These are phyloP conservation scores for Acropternis orthonyx DNA, from an alignment of 2,797 vertebrate genomes.

Conservation along the genomic window DNA sequence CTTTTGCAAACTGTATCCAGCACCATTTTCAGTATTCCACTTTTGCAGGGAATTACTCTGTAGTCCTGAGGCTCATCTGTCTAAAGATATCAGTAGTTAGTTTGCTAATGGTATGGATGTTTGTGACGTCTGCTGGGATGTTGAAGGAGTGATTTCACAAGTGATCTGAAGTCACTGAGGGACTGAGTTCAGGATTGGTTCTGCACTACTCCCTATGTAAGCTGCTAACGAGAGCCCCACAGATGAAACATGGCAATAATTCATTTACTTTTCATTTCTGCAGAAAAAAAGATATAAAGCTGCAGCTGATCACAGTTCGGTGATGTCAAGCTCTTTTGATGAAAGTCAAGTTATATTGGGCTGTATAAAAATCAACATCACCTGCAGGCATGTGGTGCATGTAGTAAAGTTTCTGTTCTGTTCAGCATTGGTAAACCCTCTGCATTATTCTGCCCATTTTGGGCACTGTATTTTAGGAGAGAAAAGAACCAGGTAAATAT, in stretches of 20 bases:
- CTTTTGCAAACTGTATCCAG: neutral
- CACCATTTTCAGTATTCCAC: neutral
- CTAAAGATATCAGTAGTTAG: neutral
- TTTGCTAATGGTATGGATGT: neutral
- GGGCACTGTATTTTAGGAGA: neutral
- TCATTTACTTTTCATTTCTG: neutral
- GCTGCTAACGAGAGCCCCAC: neutral
- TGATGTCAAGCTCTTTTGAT: neutral
- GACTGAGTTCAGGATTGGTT: neutral
- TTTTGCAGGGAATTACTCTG: neutral
- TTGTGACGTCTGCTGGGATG: neutral
- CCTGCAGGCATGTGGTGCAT: neutral
- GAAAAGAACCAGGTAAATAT: neutral
- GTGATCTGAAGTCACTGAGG: neutral
- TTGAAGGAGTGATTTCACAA: neutral
- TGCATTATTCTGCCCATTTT: neutral
- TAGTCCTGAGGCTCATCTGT: neutral
- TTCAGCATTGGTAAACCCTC: neutral
- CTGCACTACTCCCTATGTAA: neutral
- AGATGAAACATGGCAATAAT: neutral
- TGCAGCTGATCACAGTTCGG: neutral
- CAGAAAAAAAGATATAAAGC: neutral
- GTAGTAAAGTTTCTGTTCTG: neutral
- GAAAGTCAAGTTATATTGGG: neutral
- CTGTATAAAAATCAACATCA: neutral